Base-by-base conservation (phyloP, 1,140 invertebrate genomes). In the Drosophila sechellia region DNA sequence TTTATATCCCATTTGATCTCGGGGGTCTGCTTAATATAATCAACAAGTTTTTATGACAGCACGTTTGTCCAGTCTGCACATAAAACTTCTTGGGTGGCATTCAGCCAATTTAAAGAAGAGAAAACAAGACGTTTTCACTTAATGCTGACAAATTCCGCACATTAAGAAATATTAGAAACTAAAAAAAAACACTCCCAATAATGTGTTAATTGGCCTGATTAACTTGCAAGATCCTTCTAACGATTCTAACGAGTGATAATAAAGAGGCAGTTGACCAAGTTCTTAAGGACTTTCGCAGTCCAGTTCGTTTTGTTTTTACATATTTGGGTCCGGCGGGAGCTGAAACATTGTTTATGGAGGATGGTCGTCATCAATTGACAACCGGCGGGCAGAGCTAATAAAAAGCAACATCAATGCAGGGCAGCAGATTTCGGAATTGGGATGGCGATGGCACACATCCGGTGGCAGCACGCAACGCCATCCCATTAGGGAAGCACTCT, bases 331-430 rank as follows among this genome's bases (percentile, higher is more conserved):
- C 59, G 13, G 37, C 54, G 54, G 59, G 54, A 31, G 46, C 60
- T 42, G 53, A 66, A 66, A 77, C 73, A 77, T 59, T 76, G 73
- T 76, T 76, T 76, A 68, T 59, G 63, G 20, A 49, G 49, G 49
- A 53, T 40, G 61, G 31, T 12, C 34, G 20, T 53, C 73, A 40
- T 77, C 72, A 77, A 76, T 77, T 77, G 72, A n/a, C 63, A 65
- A 65, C 77, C 81, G 77, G 68, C 77, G 81, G 81, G 73, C 49
- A 76, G 63, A 85, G 81, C 81, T 85, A 84, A 85, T 85, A 84
- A 84, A 85, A 85, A 65, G 49, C 61, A 63, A 77, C 81, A 85
- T 85, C 68, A 80, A 85, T 80, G 68, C 49, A 49, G 35, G 66
- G 68, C 31, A 31, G 52, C 58, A 49, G 53, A 49, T 64, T 53